phyloP scores from a whole-genome alignment of 2,888 invertebrate genomes.

The Tyria jacobaeae region DNA sequence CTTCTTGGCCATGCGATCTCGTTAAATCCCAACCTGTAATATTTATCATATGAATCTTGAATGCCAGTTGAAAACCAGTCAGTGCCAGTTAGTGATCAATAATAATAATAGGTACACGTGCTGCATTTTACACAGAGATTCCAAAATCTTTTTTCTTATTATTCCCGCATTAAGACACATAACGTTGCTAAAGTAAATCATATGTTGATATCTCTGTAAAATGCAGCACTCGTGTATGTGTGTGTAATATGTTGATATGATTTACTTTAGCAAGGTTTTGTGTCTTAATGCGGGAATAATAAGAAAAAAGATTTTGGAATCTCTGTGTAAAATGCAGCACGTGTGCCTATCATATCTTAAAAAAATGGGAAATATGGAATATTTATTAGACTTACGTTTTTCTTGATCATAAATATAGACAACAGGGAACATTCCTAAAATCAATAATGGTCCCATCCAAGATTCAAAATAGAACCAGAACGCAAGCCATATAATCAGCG shows the following conservation, averaged over 20 bases:
- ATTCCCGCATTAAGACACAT: not conserved
- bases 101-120: too few relatives aligned
- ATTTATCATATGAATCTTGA: not conserved
- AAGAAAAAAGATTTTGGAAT: too few relatives aligned
- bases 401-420: conserved; percentile 60
- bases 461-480: conserved; percentile 71
- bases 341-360: too few relatives aligned
- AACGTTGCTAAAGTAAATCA: too few relatives aligned
- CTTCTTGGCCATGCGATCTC: conserved; percentile 29
- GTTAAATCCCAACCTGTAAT: conserved; percentile 13
- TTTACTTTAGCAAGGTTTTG: too few relatives aligned
- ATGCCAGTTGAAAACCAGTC: not conserved
- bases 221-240: too few relatives aligned
- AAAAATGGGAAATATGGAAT: not conserved
- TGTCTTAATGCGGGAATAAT: too few relatives aligned
- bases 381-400: conserved; percentile 55
- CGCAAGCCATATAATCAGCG: conserved; percentile 64
- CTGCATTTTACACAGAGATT: not conserved
- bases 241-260: too few relatives aligned
- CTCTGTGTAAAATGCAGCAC: too few relatives aligned
- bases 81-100: too few relatives aligned
- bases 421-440: conserved; percentile 65
- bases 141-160: not conserved
- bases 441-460: conserved; percentile 69
- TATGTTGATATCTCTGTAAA: too few relatives aligned